Evolutionary conservation across 1,140 invertebrate species (phyloP).

Genomic region (Heliothis virescens): DNA sequence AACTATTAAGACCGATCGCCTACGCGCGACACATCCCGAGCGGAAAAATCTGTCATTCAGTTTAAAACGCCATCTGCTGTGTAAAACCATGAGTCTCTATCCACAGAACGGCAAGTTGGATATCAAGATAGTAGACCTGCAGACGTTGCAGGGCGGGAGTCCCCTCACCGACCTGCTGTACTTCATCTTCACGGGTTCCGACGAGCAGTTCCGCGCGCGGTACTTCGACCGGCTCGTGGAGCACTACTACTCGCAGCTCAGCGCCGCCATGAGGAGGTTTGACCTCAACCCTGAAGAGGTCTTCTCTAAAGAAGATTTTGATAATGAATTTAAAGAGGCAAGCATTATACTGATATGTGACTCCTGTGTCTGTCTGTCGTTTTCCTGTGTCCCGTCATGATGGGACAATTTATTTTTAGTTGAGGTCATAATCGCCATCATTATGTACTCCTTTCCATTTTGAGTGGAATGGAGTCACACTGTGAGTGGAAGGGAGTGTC

Average conservation of each 20-base stretch:
- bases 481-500: too few relatives aligned
- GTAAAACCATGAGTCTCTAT: slow-evolving; percentile 40
- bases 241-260: slow-evolving; percentile 81
- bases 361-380: too few relatives aligned
- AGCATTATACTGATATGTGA: background rate
- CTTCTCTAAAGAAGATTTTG: slow-evolving; percentile 63
- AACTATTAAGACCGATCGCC: too few relatives aligned
- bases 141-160: slow-evolving; percentile 83
- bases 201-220: slow-evolving; percentile 75
- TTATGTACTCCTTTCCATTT: too few relatives aligned
- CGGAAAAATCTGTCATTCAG: too few relatives aligned
- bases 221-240: too few relatives aligned
- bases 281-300: slow-evolving; percentile 56
- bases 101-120: slow-evolving; percentile 67
- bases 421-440: too few relatives aligned
- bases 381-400: too few relatives aligned
- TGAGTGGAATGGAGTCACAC: too few relatives aligned
- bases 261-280: slow-evolving; percentile 57
- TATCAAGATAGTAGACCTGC: slow-evolving; percentile 85
- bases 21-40: too few relatives aligned
- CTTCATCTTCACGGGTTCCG: slow-evolving; percentile 85
- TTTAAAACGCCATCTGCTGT: too few relatives aligned
- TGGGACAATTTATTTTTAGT: too few relatives aligned
- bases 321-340: slow-evolving; percentile 67
- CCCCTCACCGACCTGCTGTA: slow-evolving; percentile 86